Evolutionary conservation across 2,113 vertebrate species (phyloP), one percentile per base, ranked within the genome.

Genomic region (Chloroceryle aenea): DNA sequence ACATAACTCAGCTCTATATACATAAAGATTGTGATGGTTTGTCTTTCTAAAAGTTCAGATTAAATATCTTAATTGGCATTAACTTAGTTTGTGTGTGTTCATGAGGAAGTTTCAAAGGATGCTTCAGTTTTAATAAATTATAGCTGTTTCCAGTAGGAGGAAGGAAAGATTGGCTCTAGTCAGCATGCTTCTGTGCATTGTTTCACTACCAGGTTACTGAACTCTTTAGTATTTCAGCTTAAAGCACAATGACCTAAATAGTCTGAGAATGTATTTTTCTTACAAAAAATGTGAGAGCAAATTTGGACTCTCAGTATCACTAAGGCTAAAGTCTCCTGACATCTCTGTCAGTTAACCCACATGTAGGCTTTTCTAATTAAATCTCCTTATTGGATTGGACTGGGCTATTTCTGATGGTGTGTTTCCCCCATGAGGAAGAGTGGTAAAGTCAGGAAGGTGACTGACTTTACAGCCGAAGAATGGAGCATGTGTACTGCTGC

Each of bases 221-320:
- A 77, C 50, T 14, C 34, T 50, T 92, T 74, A 89, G 72, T 71
- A 95, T 94, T 97, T 89, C 89, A 92, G 75, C 68, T 93, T 89
- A 88, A 80, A 95, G 55, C 9, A 4, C 64, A 40, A 68, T 95
- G 94, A 97, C 89, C 64, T 97, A 90, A 95, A 96, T 40, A 89
- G 91, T 95, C 95, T 95, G 91, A 95, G 96, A 96, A 97, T 95
- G 92, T 93, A 81, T 87, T 95, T 95, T 90, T 95, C 64, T 95
- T 74, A 38, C n/a, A 26, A 66, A 75, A 79, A 86, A 38, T 26
- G 56, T 95, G 84, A 76, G 80, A 93, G 34, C 76, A 92, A 80
- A 90, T 38, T 90, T 78, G 23, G 91, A 89, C 52, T 92, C 76
- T 76, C 16, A 14, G 56, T 87, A 87, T 92, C 72, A 72, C 52